Evolutionary conservation across 2,113 vertebrate species (phyloP).

Genomic region (Oenanthe melanoleuca): DNA sequence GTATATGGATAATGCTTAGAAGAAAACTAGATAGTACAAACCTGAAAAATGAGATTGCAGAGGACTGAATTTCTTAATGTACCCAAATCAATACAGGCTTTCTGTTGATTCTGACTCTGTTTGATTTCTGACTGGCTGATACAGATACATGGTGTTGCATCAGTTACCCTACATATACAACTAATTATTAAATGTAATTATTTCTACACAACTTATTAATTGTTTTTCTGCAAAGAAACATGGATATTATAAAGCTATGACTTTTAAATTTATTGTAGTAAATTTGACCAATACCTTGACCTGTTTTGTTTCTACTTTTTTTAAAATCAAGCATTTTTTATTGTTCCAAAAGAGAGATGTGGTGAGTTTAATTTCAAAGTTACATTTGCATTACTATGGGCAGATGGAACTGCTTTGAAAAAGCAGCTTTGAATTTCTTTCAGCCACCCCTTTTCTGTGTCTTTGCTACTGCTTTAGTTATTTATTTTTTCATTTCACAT

Average conservation of each 20-base stretch:
- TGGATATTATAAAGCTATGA: neutral
- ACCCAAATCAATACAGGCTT: neutral
- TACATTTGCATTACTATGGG: neutral
- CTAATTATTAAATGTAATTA: neutral
- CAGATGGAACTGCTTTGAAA: neutral
- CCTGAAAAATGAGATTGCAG: neutral
- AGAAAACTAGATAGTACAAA: neutral
- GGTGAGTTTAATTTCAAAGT: neutral
- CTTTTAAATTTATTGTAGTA: neutral
- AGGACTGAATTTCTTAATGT: neutral
- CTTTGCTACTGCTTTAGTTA: neutral
- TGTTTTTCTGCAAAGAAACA: neutral
- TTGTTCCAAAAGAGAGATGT: neutral
- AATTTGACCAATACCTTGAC: neutral
- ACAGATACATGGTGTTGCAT: neutral
- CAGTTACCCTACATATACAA: neutral
- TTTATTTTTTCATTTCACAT: neutral
- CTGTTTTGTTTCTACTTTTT: neutral
- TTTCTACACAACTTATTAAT: neutral
- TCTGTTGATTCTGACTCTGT: no score
- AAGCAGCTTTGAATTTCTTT: neutral
- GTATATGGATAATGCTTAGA: neutral
- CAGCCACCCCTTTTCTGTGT: neutral
- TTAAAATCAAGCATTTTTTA: neutral
- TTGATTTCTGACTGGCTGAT: neutral